Percentiles rank a stretch among this genome's conserved stretches.
phyloP scores from a whole-genome alignment of 2,113 vertebrate genomes.

The Zootoca vivipara region DNA sequence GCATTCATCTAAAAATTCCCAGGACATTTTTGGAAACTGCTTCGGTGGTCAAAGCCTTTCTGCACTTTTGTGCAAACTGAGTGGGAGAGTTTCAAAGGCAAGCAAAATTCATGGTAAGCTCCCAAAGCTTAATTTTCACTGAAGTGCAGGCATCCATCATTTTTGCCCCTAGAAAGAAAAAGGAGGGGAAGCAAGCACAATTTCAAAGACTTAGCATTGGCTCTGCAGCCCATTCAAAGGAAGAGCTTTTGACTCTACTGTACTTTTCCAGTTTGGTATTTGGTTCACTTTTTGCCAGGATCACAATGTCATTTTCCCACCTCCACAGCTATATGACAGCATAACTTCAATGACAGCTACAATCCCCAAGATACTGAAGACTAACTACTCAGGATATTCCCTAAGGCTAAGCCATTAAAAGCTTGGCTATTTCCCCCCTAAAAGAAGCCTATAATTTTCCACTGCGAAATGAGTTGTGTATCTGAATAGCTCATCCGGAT shows the following conservation, averaged over 20 bases:
- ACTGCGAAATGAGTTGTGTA: not conserved
- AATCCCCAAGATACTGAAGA: constrained; percentile 28
- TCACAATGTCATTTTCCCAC: not conserved
- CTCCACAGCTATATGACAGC: not conserved
- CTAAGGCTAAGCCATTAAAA: not conserved
- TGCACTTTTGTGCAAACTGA: not conserved
- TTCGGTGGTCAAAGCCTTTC: constrained; percentile 16
- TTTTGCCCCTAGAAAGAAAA: not conserved
- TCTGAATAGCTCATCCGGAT: not conserved
- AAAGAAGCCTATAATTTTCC: not conserved
- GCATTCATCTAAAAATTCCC: constrained; percentile 24
- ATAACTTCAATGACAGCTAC: constrained; percentile 23
- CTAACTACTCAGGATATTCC: constrained; percentile 12
- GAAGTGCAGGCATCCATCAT: not conserved
- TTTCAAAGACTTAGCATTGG: not conserved
- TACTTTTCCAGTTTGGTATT: not conserved
- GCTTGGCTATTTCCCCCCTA: too few relatives aligned
- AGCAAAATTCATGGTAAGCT: constrained; percentile 10
- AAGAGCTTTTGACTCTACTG: not conserved
- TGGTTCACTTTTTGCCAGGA: not conserved
- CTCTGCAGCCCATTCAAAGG: not conserved
- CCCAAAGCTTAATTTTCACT: not conserved
- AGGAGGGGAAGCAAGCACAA: not conserved
- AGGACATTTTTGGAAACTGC: constrained; percentile 25
- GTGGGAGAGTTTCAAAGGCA: constrained; percentile 24